Percentiles rank a stretch among this genome's conserved stretches.
Conservation (phyloP, 2,888 invertebrate genomes). For the Plutella xylostella region DNA sequence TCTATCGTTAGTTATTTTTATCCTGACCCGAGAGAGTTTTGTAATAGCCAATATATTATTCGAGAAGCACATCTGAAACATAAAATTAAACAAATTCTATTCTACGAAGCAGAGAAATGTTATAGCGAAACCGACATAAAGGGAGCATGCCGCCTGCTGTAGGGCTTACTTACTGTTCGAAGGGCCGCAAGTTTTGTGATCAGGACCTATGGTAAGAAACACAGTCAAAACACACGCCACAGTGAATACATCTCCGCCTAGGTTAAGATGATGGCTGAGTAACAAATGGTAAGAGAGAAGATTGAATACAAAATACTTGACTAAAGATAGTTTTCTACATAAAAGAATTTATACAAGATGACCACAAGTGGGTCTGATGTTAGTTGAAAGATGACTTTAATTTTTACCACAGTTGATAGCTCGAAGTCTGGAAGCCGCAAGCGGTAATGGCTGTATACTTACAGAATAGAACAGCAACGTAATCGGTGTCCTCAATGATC, state of each 20-base stretch:
- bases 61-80: slow-evolving; percentile 41
- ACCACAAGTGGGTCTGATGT: slow-evolving; percentile 28
- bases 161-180: slow-evolving; percentile 67
- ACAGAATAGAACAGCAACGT: slow-evolving; percentile 94
- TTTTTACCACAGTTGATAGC: slow-evolving; percentile 44
- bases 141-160: slow-evolving; percentile 52
- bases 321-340: background rate
- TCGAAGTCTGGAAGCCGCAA: slow-evolving; percentile 37
- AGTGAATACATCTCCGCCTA: slow-evolving; percentile 37
- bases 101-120: slow-evolving; percentile 53
- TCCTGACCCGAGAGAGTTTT: background rate
- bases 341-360: background rate
- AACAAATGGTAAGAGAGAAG: slow-evolving; percentile 2
- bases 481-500: slow-evolving; percentile 92
- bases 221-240: slow-evolving; percentile 64
- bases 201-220: slow-evolving; percentile 69
- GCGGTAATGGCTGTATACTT: slow-evolving; percentile 66
- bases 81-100: slow-evolving; percentile 32
- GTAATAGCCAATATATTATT: slow-evolving; percentile 24
- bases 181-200: slow-evolving; percentile 67
- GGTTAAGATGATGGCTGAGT: background rate
- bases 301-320: background rate
- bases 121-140: slow-evolving; percentile 53
- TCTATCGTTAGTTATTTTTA: background rate
- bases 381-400: slow-evolving; percentile 46